These are phyloP conservation scores for Blastobasis adustella DNA, from an alignment of 2,888 invertebrate species.

Conservation along the genomic window DNA sequence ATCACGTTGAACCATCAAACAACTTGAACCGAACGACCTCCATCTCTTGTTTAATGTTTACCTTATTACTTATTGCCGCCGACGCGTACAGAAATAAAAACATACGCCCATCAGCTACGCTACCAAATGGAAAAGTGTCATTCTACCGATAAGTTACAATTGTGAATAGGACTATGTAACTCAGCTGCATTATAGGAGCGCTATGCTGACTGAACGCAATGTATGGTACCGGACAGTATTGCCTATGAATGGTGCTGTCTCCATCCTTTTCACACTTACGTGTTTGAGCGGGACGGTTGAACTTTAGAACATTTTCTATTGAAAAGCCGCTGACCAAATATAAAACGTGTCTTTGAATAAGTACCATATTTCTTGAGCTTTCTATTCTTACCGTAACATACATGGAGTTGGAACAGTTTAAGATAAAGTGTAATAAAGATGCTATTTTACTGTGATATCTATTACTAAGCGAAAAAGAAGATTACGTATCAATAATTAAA, in stretches of 20 bases:
- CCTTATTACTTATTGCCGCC: constrained; percentile 61
- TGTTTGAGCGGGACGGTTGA: constrained; percentile 14
- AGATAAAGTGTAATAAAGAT: too few relatives aligned
- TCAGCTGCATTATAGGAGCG: constrained; percentile 15
- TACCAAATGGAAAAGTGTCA: constrained; percentile 24
- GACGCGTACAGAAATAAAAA: constrained; percentile 58
- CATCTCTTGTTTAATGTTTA: constrained; percentile 58
- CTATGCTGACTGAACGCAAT: constrained; percentile 35
- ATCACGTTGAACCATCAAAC: neutral
- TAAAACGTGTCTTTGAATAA: neutral
- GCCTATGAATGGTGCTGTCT: constrained; percentile 32
- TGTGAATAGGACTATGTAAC: too few relatives aligned
- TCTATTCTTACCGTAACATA: neutral
- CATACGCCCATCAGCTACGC: constrained; percentile 45
- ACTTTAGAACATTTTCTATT: constrained; percentile 8
- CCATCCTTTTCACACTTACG: constrained; percentile 22
- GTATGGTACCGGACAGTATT: constrained; percentile 4
- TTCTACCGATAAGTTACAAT: too few relatives aligned
- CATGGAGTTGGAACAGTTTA: too few relatives aligned
- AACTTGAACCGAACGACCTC: constrained; percentile 41
- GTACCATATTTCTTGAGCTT: neutral
- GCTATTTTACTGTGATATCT: too few relatives aligned
- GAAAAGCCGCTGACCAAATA: neutral
- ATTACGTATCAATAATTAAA: too few relatives aligned
- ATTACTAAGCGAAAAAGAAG: too few relatives aligned